phyloP scores from a whole-genome alignment of 2,113 vertebrate species.

The Misgurnus mizolepis region DNA sequence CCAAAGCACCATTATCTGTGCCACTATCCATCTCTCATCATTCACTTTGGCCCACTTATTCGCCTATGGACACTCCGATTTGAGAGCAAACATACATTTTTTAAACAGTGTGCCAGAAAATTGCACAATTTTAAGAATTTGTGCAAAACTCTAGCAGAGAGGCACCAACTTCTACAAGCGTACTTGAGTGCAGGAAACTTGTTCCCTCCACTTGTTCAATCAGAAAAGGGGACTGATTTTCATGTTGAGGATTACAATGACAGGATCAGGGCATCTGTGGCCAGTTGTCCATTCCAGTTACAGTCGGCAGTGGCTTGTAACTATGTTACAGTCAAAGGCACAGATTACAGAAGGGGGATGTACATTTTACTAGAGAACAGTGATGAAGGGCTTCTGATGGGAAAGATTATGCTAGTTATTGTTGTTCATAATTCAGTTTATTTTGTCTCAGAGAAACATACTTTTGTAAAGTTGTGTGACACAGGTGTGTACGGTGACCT shows the following conservation, averaged over 20 bases:
- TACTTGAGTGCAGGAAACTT: neutral
- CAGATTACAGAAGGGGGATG: neutral
- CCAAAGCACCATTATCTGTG: constrained; percentile 24
- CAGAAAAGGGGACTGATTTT: neutral
- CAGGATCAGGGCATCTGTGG: neutral
- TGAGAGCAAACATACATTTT: neutral
- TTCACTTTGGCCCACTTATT: constrained; percentile 13
- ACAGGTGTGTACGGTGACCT: neutral
- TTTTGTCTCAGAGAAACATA: constrained; percentile 2
- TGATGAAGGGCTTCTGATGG: neutral
- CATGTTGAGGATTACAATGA: neutral
- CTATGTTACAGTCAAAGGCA: constrained; percentile 6
- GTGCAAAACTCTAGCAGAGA: neutral
- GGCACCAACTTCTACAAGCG: neutral
- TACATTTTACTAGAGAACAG: neutral
- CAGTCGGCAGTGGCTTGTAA: neutral
- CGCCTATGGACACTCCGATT: neutral
- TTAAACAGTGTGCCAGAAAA: neutral
- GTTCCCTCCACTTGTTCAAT: neutral
- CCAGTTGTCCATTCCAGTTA: neutral
- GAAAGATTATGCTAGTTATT: neutral
- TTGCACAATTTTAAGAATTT: neutral
- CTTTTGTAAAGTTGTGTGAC: neutral
- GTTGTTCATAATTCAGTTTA: neutral
- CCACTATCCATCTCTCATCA: neutral